Conservation (phyloP, 2,113 vertebrate genomes). For the Actenoides hombroni region DNA sequence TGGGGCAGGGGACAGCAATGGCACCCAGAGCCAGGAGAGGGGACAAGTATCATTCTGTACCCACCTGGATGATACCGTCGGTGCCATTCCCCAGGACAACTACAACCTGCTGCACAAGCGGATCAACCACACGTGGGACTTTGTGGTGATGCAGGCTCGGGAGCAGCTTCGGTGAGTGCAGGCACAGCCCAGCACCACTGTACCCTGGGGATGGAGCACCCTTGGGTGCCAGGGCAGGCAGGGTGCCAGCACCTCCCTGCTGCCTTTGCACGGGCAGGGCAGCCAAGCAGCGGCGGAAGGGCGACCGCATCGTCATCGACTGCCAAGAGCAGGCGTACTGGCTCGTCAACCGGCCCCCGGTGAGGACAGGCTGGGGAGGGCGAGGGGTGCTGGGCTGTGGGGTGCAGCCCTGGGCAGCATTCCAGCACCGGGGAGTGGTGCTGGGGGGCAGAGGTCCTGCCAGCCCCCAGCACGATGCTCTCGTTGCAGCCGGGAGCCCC, state of each 20-base stretch:
- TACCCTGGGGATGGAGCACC: background rate
- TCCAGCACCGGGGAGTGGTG: background rate
- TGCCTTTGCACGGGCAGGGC: slow-evolving; percentile 75
- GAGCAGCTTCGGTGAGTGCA: slow-evolving; percentile 89
- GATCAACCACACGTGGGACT: slow-evolving; percentile 94
- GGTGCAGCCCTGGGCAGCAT: background rate
- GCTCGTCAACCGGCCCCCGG: slow-evolving; percentile 91
- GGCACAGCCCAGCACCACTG: background rate
- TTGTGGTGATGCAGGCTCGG: slow-evolving; percentile 93
- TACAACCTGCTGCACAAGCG: slow-evolving; percentile 88
- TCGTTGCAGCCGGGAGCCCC: slow-evolving; percentile 77
- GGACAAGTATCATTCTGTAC: rapidly evolving
- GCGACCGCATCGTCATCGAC: slow-evolving; percentile 90
- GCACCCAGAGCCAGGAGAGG: rapidly evolving
- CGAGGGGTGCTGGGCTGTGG: rapidly evolving
- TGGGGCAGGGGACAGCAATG: rapidly evolving
- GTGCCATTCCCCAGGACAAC: slow-evolving; percentile 75
- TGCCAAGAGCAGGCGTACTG: slow-evolving; percentile 95
- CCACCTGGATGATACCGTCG: background rate
- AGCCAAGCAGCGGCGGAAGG: slow-evolving; percentile 88
- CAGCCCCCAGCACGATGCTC: background rate
- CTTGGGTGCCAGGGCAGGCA: background rate
- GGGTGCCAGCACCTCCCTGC: background rate
- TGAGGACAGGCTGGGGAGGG: slow-evolving; percentile 47
- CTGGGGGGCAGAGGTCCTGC: background rate